Evolutionary conservation across 2,797 vertebrate species (phyloP).

Genomic region (Takifugu rubripes): DNA sequence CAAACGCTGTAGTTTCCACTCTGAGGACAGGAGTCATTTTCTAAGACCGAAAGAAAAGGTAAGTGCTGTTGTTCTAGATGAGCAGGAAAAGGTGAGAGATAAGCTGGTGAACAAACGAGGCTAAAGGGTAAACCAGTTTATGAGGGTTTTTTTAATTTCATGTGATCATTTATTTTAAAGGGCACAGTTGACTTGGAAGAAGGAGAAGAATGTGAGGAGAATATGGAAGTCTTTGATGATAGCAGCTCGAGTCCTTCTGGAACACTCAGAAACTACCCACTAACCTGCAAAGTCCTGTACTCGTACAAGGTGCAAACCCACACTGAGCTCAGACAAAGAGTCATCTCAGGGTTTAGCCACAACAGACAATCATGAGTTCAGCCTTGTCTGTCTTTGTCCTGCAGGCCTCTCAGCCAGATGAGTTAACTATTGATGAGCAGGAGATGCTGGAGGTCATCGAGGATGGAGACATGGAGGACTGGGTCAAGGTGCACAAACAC

Average conservation of each 20-base stretch:
- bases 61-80: not conserved
- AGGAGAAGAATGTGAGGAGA: conserved; percentile 94
- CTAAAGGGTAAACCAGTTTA: not conserved
- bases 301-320: conserved; percentile 86
- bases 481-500: conserved; percentile 87
- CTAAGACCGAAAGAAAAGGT: conserved; percentile 21
- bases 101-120: not conserved
- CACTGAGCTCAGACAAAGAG: not conserved
- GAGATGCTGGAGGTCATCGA: conserved; percentile 98
- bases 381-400: not conserved
- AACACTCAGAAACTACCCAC: conserved; percentile 92
- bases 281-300: conserved; percentile 97
- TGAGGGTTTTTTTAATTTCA: not conserved
- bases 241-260: conserved; percentile 96
- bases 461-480: conserved; percentile 99
- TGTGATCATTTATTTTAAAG: conserved; percentile 59
- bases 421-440: conserved; percentile 95
- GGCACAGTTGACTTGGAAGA: conserved; percentile 87
- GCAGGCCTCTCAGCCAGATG: conserved; percentile 95
- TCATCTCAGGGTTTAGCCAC: not conserved
- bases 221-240: conserved; percentile 96
- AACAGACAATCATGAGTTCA: no score
- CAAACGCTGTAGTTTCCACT: conserved; percentile 26
- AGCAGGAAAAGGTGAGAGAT: not conserved
- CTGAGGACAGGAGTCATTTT: conserved; percentile 11